phyloP scores from a whole-genome alignment of 2,113 vertebrate genomes.

The Engystomops pustulosus region DNA sequence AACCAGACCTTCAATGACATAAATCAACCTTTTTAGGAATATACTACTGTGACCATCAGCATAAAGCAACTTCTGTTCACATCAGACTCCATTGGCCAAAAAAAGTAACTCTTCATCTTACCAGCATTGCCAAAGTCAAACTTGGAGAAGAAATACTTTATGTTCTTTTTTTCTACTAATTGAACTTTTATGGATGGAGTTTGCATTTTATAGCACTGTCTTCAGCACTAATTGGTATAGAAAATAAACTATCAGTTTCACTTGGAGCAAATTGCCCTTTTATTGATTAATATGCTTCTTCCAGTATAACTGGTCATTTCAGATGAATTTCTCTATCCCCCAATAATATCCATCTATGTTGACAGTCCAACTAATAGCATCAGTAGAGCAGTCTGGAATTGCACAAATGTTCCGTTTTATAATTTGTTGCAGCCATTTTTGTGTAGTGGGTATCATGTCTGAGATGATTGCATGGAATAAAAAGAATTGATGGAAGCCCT shows the following conservation, averaged over 20 bases:
- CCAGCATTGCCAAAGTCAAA: background rate
- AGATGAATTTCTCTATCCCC: background rate
- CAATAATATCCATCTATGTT: slow-evolving; percentile 21
- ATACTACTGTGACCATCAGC: background rate
- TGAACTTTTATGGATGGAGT: background rate
- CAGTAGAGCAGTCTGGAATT: background rate
- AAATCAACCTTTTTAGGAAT: background rate
- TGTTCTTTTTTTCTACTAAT: background rate
- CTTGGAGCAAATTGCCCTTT: slow-evolving; percentile 18
- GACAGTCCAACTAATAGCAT: slow-evolving; percentile 16
- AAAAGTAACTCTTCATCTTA: background rate
- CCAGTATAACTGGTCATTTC: slow-evolving; percentile 22
- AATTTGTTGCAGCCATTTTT: slow-evolving; percentile 4
- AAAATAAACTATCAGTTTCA: background rate
- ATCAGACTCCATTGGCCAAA: background rate
- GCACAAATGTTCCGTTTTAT: slow-evolving; percentile 19
- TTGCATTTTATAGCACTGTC: slow-evolving; percentile 12
- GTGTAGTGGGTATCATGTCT: background rate
- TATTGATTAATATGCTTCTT: slow-evolving; percentile 22
- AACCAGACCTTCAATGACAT: background rate
- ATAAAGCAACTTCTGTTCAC: background rate
- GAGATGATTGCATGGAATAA: slow-evolving; percentile 10
- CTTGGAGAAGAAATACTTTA: background rate
- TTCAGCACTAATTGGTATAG: slow-evolving; percentile 12
- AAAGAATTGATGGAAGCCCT: slow-evolving; percentile 18